Percentiles rank a stretch among this genome's conserved stretches.
These are phyloP conservation scores for Cerastis leucographa DNA, from an alignment of 2,888 invertebrate genomes.

Conservation along the genomic window DNA sequence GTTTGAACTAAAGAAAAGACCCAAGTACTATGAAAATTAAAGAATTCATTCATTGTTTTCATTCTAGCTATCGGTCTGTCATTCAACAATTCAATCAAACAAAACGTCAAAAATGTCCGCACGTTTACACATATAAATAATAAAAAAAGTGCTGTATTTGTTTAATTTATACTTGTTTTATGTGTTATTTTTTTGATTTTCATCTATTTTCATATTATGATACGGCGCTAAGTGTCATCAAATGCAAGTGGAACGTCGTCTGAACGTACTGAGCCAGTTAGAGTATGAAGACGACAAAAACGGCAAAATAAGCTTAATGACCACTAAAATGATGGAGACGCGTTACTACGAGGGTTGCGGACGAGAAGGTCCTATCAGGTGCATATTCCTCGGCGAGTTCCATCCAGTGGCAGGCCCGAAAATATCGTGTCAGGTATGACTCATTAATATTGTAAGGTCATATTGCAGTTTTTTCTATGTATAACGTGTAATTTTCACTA, in stretches of 20 bases:
- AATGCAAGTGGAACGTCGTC: constrained; percentile 73
- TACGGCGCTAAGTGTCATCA: constrained; percentile 64
- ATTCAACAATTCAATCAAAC: constrained; percentile 34
- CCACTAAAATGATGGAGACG: constrained; percentile 85
- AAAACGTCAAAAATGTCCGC: constrained; percentile 61
- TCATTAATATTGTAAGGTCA: constrained; percentile 43
- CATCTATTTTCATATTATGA: constrained; percentile 61
- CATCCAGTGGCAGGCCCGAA: constrained; percentile 95
- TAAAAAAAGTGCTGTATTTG: constrained; percentile 31
- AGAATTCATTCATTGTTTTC: constrained; percentile 21
- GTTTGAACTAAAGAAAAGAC: background rate
- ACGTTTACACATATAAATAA: constrained; percentile 47
- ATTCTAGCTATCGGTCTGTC: constrained; percentile 21
- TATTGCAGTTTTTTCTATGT: constrained; percentile 25
- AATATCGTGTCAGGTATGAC: constrained; percentile 94
- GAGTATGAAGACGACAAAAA: constrained; percentile 72
- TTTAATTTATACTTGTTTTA: constrained; percentile 50
- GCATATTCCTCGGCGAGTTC: constrained; percentile 95
- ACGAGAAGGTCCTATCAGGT: constrained; percentile 94
- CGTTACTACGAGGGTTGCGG: constrained; percentile 92
- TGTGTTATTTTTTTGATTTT: constrained; percentile 46
- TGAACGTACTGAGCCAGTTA: constrained; percentile 65
- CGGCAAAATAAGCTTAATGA: constrained; percentile 72
- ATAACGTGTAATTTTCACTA: constrained; percentile 9
- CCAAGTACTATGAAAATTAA: background rate